Conservation (phyloP, 2,888 invertebrate genomes). For the Steinernema hermaphroditum region DNA sequence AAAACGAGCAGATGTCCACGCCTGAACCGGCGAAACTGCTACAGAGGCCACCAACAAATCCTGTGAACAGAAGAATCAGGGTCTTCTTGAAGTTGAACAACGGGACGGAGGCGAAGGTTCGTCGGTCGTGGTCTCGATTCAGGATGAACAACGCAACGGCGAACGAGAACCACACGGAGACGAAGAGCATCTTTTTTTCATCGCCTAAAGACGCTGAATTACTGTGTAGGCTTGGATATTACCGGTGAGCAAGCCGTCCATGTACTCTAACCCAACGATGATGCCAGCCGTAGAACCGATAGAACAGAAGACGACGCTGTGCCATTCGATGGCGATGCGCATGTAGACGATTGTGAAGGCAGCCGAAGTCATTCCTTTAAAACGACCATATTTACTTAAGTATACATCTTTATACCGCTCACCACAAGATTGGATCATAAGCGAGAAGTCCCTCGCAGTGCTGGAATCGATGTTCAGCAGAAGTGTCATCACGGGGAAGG, state of each 20-base stretch:
- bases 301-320: slow-evolving; percentile 46
- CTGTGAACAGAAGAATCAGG: slow-evolving; percentile 51
- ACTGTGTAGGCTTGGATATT: slow-evolving; percentile 32
- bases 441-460: slow-evolving; percentile 46
- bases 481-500: slow-evolving; percentile 51
- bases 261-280: slow-evolving; percentile 51
- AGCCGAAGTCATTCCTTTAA: slow-evolving; percentile 60
- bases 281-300: slow-evolving; percentile 52
- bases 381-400: too few species aligned
- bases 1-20: slow-evolving; percentile 61
- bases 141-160: slow-evolving; percentile 58
- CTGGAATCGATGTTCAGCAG: slow-evolving; percentile 41
- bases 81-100: slow-evolving; percentile 46
- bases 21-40: slow-evolving; percentile 63
- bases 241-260: slow-evolving; percentile 41
- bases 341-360: slow-evolving; percentile 60
- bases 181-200: slow-evolving; percentile 62
- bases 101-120: slow-evolving; percentile 46
- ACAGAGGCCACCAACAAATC: slow-evolving; percentile 60
- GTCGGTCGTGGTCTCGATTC: slow-evolving; percentile 49
- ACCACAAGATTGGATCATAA: slow-evolving; percentile 49
- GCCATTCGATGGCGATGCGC: slow-evolving; percentile 46
- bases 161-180: slow-evolving; percentile 60
- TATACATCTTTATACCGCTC: too few species aligned
- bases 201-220: slow-evolving; percentile 32